phyloP scores from a whole-genome alignment of 2,888 invertebrate species.

The Azorinus chamasolen region DNA sequence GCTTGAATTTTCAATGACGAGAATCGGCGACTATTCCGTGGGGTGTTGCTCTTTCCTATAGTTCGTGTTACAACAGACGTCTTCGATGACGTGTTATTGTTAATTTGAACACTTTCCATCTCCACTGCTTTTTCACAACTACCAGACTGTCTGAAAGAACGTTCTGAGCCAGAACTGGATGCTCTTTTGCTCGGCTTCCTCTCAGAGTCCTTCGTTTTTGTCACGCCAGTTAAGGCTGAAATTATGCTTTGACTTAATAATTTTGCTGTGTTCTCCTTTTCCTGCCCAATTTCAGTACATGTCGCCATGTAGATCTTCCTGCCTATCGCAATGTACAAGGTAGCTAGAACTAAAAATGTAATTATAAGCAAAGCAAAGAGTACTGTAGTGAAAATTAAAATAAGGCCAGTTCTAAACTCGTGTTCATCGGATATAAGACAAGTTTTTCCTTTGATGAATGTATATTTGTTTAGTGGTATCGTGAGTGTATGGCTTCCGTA shows the following conservation, averaged over 20 bases:
- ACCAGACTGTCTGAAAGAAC: not conserved
- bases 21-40: constrained; percentile 14
- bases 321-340: constrained; percentile 56
- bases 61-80: not conserved
- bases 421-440: constrained; percentile 58
- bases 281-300: constrained; percentile 34
- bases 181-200: not conserved
- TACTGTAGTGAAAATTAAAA: constrained; percentile 43
- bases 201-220: constrained; percentile 9
- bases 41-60: not conserved
- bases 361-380: constrained; percentile 47
- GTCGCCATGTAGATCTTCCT: constrained; percentile 58
- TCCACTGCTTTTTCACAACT: constrained; percentile 9
- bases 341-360: constrained; percentile 37
- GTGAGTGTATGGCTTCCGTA: constrained; percentile 52
- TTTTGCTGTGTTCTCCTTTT: constrained; percentile 3
- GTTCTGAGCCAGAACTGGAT: not conserved
- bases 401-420: constrained; percentile 40
- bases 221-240: constrained; percentile 48
- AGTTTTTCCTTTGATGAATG: constrained; percentile 44
- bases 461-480: not conserved
- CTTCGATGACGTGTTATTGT: not conserved
- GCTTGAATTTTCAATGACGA: constrained; percentile 9
- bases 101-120: not conserved
- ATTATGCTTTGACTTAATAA: constrained; percentile 55